Conservation (phyloP, 2,888 invertebrate genomes). For the Podabrus alpinus region DNA sequence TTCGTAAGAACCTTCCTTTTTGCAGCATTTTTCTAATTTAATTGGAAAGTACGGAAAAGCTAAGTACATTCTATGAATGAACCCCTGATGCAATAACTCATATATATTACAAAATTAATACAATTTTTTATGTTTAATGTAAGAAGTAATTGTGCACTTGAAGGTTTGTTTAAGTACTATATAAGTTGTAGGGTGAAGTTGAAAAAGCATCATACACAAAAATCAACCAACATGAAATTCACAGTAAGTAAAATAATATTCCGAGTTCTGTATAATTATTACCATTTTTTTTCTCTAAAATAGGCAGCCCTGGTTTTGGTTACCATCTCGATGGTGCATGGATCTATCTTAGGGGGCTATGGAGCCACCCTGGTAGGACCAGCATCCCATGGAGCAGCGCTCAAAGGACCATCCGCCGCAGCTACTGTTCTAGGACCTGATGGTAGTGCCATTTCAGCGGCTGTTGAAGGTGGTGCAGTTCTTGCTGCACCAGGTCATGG, state of each 20-base stretch:
- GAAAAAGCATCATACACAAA: not conserved
- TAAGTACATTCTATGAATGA: not conserved
- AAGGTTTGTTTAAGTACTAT: not conserved
- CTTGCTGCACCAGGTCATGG: constrained; percentile 47
- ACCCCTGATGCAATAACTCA: not conserved
- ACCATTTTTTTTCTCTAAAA: not conserved
- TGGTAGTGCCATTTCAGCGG: constrained; percentile 55
- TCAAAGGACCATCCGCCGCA: constrained; percentile 21
- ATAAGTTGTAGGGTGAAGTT: not conserved
- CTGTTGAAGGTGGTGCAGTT: constrained; percentile 55
- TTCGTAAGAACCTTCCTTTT: not conserved
- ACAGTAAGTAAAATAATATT: not conserved
- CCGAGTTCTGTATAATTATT: not conserved
- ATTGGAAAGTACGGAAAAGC: not conserved
- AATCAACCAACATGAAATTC: not conserved
- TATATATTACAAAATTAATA: not conserved
- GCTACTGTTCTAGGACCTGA: constrained; percentile 47
- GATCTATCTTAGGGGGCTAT: constrained; percentile 27
- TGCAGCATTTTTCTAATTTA: not conserved
- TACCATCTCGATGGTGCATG: constrained; percentile 15
- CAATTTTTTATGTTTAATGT: not conserved
- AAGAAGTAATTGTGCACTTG: not conserved
- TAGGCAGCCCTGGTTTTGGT: not conserved
- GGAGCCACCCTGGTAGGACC: constrained; percentile 33
- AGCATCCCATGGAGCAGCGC: constrained; percentile 11